These are phyloP conservation scores for Pomacea maculata DNA, from an alignment of 1,140 invertebrate genomes.

Conservation along the genomic window DNA sequence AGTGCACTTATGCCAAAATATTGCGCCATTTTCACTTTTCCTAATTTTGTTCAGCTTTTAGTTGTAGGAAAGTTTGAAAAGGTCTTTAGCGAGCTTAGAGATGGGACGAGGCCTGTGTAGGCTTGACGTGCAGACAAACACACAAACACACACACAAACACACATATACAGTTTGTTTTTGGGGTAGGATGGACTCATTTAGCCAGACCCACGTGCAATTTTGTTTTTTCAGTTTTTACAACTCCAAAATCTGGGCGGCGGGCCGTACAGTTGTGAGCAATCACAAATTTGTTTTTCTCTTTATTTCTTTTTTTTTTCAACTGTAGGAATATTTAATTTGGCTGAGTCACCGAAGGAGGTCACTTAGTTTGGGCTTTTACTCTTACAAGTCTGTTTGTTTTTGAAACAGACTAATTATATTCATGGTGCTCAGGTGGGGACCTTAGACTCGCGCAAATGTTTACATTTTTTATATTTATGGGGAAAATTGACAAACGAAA, in stretches of 20 bases:
- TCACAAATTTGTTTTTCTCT: neutral
- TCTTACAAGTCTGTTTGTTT: neutral
- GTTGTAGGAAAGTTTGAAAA: neutral
- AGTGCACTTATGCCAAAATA: too few relatives aligned
- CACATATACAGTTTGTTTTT: neutral
- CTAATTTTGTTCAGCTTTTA: neutral
- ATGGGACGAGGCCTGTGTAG: neutral
- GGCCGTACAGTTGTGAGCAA: slow-evolving; percentile 1
- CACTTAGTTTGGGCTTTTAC: neutral
- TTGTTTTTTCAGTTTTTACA: neutral
- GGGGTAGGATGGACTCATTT: too few relatives aligned
- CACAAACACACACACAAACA: neutral
- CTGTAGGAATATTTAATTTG: neutral
- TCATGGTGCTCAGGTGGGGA: neutral
- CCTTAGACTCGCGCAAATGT: neutral
- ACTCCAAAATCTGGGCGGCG: neutral
- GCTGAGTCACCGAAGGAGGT: too few relatives aligned
- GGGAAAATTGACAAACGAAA: too few relatives aligned
- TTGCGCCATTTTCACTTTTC: too few relatives aligned
- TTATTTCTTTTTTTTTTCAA: neutral
- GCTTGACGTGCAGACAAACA: neutral
- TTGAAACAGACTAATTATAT: neutral
- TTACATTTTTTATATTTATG: too few relatives aligned
- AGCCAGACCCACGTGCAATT: neutral
- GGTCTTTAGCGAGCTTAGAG: neutral